Percentiles rank a stretch among this genome's conserved stretches.
These are phyloP conservation scores for Scolopax rusticola DNA, from an alignment of 2,797 vertebrate species.

Conservation along the genomic window DNA sequence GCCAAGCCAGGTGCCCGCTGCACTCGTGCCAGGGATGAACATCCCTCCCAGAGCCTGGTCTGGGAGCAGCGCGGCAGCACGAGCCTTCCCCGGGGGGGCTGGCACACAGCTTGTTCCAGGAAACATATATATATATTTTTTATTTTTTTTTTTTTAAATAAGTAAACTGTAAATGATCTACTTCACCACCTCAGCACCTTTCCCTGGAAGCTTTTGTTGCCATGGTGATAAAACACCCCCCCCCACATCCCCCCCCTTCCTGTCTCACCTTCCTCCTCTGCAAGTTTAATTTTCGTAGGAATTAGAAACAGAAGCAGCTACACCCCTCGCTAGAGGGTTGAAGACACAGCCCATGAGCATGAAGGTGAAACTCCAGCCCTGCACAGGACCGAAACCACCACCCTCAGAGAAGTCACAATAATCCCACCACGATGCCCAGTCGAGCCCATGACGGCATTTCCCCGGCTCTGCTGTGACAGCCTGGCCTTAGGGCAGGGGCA, in stretches of 20 bases:
- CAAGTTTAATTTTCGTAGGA: slow-evolving; percentile 5
- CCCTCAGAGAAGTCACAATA: rapidly evolving
- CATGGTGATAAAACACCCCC: not conserved
- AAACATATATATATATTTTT: not conserved
- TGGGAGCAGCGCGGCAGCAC: not conserved
- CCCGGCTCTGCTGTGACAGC: rapidly evolving
- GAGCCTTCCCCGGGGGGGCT: not conserved
- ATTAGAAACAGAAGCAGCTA: not conserved
- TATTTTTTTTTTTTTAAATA: not conserved
- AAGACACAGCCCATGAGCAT: not conserved
- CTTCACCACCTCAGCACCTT: slow-evolving; percentile 11
- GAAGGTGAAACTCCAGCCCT: not conserved
- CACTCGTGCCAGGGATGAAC: not conserved
- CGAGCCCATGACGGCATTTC: rapidly evolving
- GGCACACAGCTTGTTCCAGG: not conserved
- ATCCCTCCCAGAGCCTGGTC: not conserved
- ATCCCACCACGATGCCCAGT: rapidly evolving
- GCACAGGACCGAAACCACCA: not conserved
- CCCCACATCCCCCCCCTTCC: not conserved
- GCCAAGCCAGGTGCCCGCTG: not conserved
- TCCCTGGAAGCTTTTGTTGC: slow-evolving; percentile 23
- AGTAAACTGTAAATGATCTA: not conserved
- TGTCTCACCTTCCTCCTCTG: not conserved
- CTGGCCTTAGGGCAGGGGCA: not conserved
- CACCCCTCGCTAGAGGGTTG: not conserved